These are phyloP conservation scores for Drosophila planitibia DNA, from an alignment of 2,888 invertebrate species.

Conservation along the genomic window DNA sequence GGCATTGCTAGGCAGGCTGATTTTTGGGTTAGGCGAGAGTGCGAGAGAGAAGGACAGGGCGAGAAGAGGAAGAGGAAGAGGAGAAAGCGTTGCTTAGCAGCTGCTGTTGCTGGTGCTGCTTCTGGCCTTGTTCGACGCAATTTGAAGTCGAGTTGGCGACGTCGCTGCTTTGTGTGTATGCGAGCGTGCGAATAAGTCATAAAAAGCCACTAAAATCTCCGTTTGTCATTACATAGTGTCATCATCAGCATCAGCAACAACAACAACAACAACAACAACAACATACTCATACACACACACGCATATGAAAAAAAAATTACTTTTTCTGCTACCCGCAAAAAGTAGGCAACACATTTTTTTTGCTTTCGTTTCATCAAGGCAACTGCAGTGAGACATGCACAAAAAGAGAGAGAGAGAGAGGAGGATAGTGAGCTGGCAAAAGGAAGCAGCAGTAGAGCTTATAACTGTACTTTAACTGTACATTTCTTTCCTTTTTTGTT, in stretches of 20 bases:
- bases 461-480: slow-evolving; percentile 11
- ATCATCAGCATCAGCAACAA: slow-evolving; percentile 45
- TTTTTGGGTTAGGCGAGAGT: background rate
- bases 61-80: background rate
- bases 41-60: background rate
- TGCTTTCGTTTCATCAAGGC: slow-evolving; percentile 3
- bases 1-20: slow-evolving; percentile 1
- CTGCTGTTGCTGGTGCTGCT: slow-evolving; percentile 29
- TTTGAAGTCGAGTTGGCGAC: slow-evolving; percentile 67
- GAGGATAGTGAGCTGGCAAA: background rate
- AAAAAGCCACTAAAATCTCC: slow-evolving; percentile 69
- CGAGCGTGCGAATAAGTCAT: slow-evolving; percentile 59
- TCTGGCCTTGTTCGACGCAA: slow-evolving; percentile 56
- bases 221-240: slow-evolving; percentile 72
- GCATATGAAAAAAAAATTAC: background rate
- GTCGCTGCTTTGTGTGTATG: slow-evolving; percentile 9
- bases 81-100: slow-evolving; percentile 13
- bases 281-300: slow-evolving; percentile 6
- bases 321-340: slow-evolving; percentile 42
- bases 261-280: slow-evolving; percentile 27
- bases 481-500: background rate
- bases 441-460: slow-evolving; percentile 6
- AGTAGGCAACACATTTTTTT: slow-evolving; percentile 55
- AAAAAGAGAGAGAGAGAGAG: background rate
- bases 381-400: background rate